These are phyloP conservation scores for Lagopus leucura DNA, from an alignment of 2,113 vertebrate species.

Conservation along the genomic window DNA sequence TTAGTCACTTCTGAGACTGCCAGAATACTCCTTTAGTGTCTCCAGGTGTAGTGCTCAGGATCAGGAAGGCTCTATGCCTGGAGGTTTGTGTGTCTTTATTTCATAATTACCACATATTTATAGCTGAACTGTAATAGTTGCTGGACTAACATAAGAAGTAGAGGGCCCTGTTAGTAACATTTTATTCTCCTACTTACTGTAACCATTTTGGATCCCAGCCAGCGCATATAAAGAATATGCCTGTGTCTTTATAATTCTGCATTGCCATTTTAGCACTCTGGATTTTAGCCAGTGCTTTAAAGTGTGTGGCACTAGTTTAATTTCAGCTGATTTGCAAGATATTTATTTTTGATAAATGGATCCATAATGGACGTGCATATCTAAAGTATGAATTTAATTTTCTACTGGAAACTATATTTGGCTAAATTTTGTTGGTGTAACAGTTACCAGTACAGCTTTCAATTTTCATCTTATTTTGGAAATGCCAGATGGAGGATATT, in stretches of 20 bases:
- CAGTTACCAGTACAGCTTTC: neutral
- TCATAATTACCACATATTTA: neutral
- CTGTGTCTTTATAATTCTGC: constrained; percentile 57
- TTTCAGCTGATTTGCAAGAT: constrained; percentile 61
- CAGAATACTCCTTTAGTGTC: neutral
- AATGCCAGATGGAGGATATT: neutral
- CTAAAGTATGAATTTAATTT: constrained; percentile 46
- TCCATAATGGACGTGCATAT: neutral
- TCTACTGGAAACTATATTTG: neutral
- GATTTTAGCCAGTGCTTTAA: constrained; percentile 59
- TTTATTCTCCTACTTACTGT: constrained; percentile 68
- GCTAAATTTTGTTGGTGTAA: neutral
- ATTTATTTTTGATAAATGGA: constrained; percentile 52
- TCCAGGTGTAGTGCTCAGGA: neutral
- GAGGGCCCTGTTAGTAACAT: constrained; percentile 39
- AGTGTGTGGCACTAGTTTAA: constrained; percentile 61
- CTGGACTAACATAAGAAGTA: constrained; percentile 14
- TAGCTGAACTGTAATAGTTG: neutral
- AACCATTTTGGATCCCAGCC: constrained; percentile 60
- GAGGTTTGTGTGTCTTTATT: neutral
- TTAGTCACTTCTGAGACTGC: neutral
- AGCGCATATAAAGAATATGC: constrained; percentile 51
- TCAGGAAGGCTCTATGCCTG: neutral
- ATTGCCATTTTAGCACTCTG: constrained; percentile 62
- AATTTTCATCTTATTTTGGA: neutral